These are phyloP conservation scores for Phyllopteryx taeniolatus DNA, from an alignment of 2,113 vertebrate genomes.

Conservation along the genomic window DNA sequence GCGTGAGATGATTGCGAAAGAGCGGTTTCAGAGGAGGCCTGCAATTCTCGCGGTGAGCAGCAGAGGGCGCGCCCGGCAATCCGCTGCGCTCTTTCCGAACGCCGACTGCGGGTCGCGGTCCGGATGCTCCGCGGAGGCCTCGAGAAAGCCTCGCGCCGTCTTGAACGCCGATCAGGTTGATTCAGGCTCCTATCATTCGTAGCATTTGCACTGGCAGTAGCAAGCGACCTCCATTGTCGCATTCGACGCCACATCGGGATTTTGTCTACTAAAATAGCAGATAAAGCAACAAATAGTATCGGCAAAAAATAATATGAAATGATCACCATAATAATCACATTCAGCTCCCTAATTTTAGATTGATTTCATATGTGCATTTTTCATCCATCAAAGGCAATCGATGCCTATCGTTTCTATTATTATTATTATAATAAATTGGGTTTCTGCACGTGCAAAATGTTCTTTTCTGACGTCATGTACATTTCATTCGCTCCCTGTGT, in stretches of 20 bases:
- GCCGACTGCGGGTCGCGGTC: slow-evolving; percentile 59
- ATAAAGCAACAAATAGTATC: background rate
- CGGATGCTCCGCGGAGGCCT: slow-evolving; percentile 49
- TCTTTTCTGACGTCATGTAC: background rate
- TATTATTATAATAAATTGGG: background rate
- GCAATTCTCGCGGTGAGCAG: slow-evolving; percentile 36
- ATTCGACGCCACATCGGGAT: background rate
- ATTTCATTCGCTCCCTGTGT: background rate
- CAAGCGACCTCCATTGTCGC: background rate
- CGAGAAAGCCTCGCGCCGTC: slow-evolving; percentile 10
- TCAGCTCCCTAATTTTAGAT: background rate
- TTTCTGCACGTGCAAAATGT: background rate
- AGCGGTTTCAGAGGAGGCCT: background rate
- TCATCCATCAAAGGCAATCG: background rate
- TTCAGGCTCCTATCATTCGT: background rate
- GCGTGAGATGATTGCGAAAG: background rate
- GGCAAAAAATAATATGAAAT: background rate
- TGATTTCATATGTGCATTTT: background rate
- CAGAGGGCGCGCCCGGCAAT: slow-evolving; percentile 64
- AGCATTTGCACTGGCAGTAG: background rate
- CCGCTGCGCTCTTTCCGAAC: slow-evolving; percentile 23
- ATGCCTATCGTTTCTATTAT: background rate
- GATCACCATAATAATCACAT: background rate
- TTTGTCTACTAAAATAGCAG: background rate
- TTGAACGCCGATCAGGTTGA: no score